These are phyloP conservation scores for Potorous gilbertii DNA, from an alignment of 2,797 vertebrate species.

Conservation along the genomic window DNA sequence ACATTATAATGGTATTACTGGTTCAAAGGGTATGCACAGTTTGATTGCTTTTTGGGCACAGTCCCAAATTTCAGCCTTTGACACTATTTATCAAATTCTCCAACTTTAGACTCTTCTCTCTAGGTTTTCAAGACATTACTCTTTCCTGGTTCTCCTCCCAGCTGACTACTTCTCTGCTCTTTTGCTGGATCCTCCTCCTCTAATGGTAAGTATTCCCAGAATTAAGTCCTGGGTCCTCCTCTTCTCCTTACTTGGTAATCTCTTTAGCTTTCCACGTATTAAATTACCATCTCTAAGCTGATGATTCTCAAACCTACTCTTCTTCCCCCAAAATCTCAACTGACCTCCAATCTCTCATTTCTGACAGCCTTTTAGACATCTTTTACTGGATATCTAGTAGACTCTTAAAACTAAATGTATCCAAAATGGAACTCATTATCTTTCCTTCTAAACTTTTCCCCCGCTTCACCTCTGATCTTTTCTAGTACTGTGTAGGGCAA, in stretches of 20 bases:
- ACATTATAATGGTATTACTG: background rate
- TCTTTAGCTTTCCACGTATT: background rate
- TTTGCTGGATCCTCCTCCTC: background rate
- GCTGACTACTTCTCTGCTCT: background rate
- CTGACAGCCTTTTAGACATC: background rate
- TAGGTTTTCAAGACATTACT: background rate
- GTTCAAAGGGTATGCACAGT: background rate
- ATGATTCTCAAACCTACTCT: background rate
- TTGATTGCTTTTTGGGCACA: background rate
- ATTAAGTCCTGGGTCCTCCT: background rate
- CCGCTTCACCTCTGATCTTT: background rate
- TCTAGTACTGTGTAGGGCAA: background rate
- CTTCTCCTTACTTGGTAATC: background rate
- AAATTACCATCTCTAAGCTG: background rate
- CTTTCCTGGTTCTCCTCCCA: background rate
- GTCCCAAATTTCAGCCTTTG: background rate
- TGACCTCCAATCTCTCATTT: background rate
- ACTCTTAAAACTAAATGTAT: background rate
- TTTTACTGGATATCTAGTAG: background rate
- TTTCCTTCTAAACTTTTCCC: background rate
- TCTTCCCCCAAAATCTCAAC: background rate
- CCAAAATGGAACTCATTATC: background rate
- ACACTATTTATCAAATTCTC: background rate
- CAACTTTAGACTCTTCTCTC: background rate
- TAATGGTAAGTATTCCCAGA: background rate